Evolutionary conservation across 1,140 invertebrate genomes (phyloP).

Genomic region (Heliothis subflexa): DNA sequence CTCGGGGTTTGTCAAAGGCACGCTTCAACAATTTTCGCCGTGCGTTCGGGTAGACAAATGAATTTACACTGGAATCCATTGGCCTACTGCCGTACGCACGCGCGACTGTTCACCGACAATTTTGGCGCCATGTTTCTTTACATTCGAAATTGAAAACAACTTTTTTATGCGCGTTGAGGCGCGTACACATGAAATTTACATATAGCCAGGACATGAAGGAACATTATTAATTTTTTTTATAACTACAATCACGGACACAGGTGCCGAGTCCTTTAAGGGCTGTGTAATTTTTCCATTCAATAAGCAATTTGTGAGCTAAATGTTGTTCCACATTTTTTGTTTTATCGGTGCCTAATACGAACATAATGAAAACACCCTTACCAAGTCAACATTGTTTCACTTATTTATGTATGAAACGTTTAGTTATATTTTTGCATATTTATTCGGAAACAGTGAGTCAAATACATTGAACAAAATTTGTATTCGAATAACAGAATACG

Average conservation of each 20-base stretch:
- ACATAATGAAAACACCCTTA: background rate
- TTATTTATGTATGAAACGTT: conserved; percentile 33
- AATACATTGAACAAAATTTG: conserved; percentile 52
- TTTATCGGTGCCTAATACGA: no score
- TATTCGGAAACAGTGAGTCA: conserved; percentile 66
- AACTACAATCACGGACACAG: background rate
- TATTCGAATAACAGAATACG: conserved; percentile 52
- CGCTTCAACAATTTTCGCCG: conserved; percentile 71
- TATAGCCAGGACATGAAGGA: conserved; percentile 33
- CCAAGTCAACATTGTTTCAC: background rate
- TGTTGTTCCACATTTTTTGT: no score
- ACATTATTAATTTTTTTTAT: background rate
- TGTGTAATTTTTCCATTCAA: background rate
- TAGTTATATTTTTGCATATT: conserved; percentile 47
- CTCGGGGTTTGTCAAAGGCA: conserved; percentile 66
- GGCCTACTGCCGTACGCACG: conserved; percentile 69
- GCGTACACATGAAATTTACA: conserved; percentile 35
- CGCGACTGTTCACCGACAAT: conserved; percentile 51
- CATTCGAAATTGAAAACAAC: conserved; percentile 58
- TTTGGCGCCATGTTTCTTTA: conserved; percentile 62
- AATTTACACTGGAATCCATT: conserved; percentile 72
- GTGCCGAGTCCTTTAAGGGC: background rate
- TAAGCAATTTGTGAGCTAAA: background rate
- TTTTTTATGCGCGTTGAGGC: conserved; percentile 47
- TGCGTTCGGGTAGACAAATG: conserved; percentile 66